Evolutionary conservation across 2,113 vertebrate genomes (phyloP).

Genomic region (Takifugu bimaculatus): DNA sequence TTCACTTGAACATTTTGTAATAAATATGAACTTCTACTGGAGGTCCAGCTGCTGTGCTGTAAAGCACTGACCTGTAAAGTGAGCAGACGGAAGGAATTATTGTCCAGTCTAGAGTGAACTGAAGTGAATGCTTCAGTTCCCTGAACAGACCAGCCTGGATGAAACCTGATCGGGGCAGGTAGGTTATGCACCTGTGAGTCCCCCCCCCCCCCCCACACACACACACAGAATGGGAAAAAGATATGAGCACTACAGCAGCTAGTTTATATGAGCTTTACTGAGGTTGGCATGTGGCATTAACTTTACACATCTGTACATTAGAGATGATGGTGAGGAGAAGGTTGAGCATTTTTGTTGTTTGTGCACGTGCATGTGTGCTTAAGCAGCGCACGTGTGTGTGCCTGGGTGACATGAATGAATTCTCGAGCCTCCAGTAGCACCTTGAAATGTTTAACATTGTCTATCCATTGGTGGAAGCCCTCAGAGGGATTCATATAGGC

Average conservation of each 20-base stretch:
- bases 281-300: too few species aligned
- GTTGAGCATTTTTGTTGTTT: conserved; percentile 20
- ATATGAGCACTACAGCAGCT: background rate
- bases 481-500: too few species aligned
- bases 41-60: background rate
- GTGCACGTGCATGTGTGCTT: conserved; percentile 4
- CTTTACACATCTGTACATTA: background rate
- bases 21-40: background rate
- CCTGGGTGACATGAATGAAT: too few species aligned
- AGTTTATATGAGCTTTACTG: conserved; percentile 13
- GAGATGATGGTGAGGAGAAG: conserved; percentile 1
- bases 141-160: conserved; percentile 30
- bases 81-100: conserved; percentile 13
- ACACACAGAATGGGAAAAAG: too few species aligned
- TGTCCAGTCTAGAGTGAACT: conserved; percentile 11
- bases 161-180: conserved; percentile 62
- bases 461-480: too few species aligned
- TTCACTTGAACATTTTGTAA: background rate
- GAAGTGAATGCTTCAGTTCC: conserved; percentile 35
- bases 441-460: too few species aligned
- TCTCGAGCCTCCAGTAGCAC: too few species aligned
- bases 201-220: too few species aligned
- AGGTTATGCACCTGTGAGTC: conserved; percentile 12
- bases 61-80: background rate
- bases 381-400: background rate